These are phyloP conservation scores for Tiliacea citrago DNA, from an alignment of 2,888 invertebrate genomes.

Conservation along the genomic window DNA sequence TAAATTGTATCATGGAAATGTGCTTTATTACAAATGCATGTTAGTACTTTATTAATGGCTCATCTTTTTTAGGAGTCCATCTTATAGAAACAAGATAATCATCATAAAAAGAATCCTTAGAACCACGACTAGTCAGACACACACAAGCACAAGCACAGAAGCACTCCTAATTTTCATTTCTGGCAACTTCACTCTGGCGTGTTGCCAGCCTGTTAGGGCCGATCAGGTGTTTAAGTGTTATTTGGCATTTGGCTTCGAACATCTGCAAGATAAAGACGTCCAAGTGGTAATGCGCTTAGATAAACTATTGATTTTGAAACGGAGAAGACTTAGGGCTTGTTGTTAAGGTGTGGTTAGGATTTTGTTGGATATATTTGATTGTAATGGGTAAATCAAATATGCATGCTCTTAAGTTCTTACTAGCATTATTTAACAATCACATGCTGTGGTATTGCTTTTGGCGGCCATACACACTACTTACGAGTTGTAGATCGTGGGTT, in stretches of 20 bases:
- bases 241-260: slow-evolving; percentile 67
- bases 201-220: slow-evolving; percentile 63
- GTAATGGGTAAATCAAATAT: not conserved
- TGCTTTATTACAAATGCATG: not conserved
- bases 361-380: slow-evolving; percentile 1
- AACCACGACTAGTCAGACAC: slow-evolving; percentile 47
- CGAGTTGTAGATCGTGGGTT: too few relatives aligned
- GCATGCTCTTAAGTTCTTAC: not conserved
- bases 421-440: not conserved
- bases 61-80: not conserved
- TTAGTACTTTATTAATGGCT: not conserved
- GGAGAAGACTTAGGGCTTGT: slow-evolving; percentile 8
- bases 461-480: too few relatives aligned
- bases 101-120: slow-evolving; percentile 4
- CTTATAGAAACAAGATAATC: not conserved
- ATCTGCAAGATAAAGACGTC: slow-evolving; percentile 55
- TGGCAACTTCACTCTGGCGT: slow-evolving; percentile 46
- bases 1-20: not conserved
- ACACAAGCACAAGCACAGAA: too few relatives aligned
- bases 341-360: not conserved
- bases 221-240: slow-evolving; percentile 75
- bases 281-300: slow-evolving; percentile 50
- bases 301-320: slow-evolving; percentile 47
- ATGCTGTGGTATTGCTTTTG: not conserved
- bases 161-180: slow-evolving; percentile 36